Base-by-base conservation (phyloP, 2,888 invertebrate species). In the Brachycybe producta region DNA sequence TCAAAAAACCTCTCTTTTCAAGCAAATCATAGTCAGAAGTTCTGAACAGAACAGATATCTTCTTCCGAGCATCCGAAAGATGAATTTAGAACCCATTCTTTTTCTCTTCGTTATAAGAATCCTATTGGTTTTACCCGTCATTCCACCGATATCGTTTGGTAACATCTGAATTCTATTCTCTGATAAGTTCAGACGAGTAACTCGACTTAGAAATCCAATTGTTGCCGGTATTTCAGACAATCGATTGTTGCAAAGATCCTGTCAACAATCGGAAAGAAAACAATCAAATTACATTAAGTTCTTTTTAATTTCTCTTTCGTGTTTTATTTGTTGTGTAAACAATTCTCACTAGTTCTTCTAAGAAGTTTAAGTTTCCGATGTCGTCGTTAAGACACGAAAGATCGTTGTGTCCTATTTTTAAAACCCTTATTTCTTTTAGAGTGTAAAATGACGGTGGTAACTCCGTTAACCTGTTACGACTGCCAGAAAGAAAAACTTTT, bases 211-310 rank as follows among this genome's bases (percentile, higher is more conserved):
- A 69, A 82, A 87, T 56, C 86, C 86, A 73, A 90, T 77, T 61
- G 85, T 84, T 55, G 78, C 73, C 24, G 90, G 87, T 63, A 92
- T 66, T 54, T 66, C 69, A 56, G 72, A 72, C 68, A 91, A 67
- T 61, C 77, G 73, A 70, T 87, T 88, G 70, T 80, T 72, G 30
- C 85, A 84, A 59, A 85, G 67, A 70, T 87, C 83, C 86, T 86
- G 67, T 51, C 71, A 21, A 19, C 24, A 11, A 48, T 5, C 26
- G 4, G 30, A 13, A 30, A 17, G 32, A 43, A 35, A 36, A 34
- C 5, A 49, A 49, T 48, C 30, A 28, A 5, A 23, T 41, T 19
- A 17, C 32, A 30, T 30, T 30, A 11, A n/a, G 8, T 30, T 11
- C 32, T 30, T n/a, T 30, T 30, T 30, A 30, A n/a, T 41, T 19